Conservation (phyloP, 1,140 invertebrate genomes). For the Philotrypesis tridentata region DNA sequence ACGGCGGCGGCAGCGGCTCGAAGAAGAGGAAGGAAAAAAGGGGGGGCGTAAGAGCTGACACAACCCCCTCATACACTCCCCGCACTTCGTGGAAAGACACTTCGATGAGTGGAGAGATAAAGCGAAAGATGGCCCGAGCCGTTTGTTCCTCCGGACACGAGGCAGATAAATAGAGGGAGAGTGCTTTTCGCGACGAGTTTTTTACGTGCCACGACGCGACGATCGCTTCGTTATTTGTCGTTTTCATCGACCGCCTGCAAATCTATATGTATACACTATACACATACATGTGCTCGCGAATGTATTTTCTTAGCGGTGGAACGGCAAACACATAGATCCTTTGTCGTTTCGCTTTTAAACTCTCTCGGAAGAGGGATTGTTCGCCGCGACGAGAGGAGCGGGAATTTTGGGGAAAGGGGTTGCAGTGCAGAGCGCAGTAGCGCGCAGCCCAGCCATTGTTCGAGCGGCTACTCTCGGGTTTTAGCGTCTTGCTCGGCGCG, state of each 20-base stretch:
- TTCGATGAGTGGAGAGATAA: background rate
- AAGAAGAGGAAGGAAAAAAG: background rate
- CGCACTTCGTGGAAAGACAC: background rate
- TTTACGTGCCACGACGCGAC: background rate
- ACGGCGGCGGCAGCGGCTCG: conserved; percentile 2
- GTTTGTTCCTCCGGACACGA: conserved; percentile 26
- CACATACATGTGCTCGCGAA: no score
- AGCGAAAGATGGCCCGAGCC: background rate
- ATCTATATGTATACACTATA: background rate
- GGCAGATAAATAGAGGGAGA: conserved; percentile 39
- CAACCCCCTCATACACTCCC: background rate
- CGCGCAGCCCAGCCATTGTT: background rate
- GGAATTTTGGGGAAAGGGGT: background rate
- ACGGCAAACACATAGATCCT: background rate
- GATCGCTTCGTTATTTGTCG: conserved; percentile 14
- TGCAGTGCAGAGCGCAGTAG: no score
- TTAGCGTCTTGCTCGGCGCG: background rate
- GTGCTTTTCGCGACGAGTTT: conserved; percentile 26
- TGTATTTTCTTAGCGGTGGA: background rate
- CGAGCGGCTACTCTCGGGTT: background rate
- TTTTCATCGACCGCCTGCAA: conserved; percentile 30
- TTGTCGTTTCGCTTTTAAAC: background rate
- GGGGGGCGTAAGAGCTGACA: background rate
- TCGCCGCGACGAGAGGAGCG: no score
- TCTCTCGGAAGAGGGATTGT: background rate